Conservation (phyloP, 2,113 vertebrate genomes). For the Corvus cornix region DNA sequence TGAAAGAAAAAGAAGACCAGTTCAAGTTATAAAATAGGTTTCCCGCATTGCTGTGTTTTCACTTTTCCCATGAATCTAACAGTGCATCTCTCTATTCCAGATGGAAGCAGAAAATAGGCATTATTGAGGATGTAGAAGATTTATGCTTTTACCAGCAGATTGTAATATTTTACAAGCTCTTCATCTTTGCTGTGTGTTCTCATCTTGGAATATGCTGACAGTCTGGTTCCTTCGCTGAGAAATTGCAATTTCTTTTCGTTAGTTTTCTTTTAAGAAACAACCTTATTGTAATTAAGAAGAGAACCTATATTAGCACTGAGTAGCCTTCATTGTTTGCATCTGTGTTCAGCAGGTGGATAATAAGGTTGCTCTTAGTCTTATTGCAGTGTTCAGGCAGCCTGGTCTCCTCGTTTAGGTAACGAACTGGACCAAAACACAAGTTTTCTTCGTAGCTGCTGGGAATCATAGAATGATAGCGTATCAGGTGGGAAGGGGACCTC, state of each 20-base stretch:
- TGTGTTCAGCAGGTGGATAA: not conserved
- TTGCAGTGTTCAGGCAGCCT: fast-evolving
- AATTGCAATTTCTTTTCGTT: not conserved
- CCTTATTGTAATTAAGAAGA: not conserved
- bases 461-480: not conserved
- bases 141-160: not conserved
- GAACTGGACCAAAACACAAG: not conserved
- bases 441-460: not conserved
- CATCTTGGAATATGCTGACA: not conserved
- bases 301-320: not conserved
- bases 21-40: not conserved
- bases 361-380: not conserved
- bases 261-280: not conserved
- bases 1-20: not conserved
- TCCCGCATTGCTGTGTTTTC: not conserved
- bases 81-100: not conserved
- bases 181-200: not conserved
- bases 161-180: not conserved
- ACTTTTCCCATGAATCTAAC: not conserved
- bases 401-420: not conserved
- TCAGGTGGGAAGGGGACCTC: not conserved
- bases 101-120: not conserved
- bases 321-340: not conserved
- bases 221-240: not conserved
- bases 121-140: not conserved